A percentile compares a stretch with the other conserved stretches of the same genome.
phyloP scores from a whole-genome alignment of 2,888 invertebrate genomes.

The Gymnoscelis rufifasciata region DNA sequence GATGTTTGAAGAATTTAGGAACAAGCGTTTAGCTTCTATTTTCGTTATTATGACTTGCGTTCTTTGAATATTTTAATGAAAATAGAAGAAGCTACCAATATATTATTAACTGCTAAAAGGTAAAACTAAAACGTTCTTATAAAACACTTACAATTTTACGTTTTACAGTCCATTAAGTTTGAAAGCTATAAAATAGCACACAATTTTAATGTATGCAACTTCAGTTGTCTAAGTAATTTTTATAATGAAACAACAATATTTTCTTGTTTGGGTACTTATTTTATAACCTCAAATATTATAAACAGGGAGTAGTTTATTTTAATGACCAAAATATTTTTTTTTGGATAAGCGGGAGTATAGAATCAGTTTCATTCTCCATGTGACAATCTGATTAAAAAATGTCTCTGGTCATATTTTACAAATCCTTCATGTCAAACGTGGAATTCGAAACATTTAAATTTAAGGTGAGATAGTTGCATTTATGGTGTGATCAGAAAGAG shows the following conservation, averaged over 20 bases:
- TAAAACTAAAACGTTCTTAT: constrained; percentile 32
- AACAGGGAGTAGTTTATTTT: no score
- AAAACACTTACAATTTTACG: constrained; percentile 36
- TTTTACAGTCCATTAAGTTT: constrained; percentile 36
- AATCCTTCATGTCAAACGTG: no score
- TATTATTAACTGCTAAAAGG: constrained; percentile 3
- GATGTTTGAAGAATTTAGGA: constrained; percentile 61
- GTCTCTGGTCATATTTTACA: no score
- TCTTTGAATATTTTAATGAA: constrained; percentile 32
- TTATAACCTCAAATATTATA: no score
- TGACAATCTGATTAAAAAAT: no score
- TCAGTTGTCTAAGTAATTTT: constrained; percentile 5
- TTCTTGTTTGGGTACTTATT: no score
- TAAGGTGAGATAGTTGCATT: constrained; percentile 38
- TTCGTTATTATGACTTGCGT: constrained; percentile 35
- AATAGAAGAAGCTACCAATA: background rate
- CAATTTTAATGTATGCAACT: constrained; percentile 22
- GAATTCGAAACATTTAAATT: no score
- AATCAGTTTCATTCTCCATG: no score
- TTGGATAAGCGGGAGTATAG: no score
- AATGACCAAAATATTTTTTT: no score
- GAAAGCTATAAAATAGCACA: constrained; percentile 37
- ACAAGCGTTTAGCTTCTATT: constrained; percentile 41
- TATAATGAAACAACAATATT: no score
- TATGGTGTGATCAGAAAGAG: constrained; percentile 38